Evolutionary conservation across 2,113 vertebrate species (phyloP).

Genomic region (Cephalophus harveyi): DNA sequence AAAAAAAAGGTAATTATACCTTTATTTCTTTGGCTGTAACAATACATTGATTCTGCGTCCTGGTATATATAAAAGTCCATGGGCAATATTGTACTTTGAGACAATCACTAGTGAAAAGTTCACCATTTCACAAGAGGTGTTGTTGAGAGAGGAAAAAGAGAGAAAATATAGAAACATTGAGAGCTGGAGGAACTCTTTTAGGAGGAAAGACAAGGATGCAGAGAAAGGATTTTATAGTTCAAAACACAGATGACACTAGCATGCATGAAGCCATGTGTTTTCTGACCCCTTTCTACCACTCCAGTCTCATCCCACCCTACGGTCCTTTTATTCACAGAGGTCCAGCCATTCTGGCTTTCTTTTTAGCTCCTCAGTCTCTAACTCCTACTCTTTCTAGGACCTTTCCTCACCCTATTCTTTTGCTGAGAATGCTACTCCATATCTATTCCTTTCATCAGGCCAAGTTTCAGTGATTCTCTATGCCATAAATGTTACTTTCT

Average conservation of each 20-base stretch:
- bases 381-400: not conserved
- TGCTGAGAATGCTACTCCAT: not conserved
- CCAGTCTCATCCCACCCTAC: not conserved
- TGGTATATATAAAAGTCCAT: not conserved
- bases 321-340: not conserved
- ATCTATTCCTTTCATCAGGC: not conserved
- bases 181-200: too few relatives aligned
- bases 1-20: not conserved
- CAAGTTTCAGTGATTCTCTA: not conserved
- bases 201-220: not conserved
- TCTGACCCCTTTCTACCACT: fast-evolving
- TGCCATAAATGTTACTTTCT: not conserved
- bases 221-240: not conserved
- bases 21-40: not conserved
- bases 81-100: not conserved
- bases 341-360: not conserved
- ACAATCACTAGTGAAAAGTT: not conserved
- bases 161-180: not conserved
- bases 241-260: not conserved
- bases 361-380: not conserved
- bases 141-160: not conserved
- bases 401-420: not conserved
- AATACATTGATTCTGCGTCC: not conserved
- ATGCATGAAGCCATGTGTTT: not conserved
- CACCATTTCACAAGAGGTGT: not conserved